These are phyloP conservation scores for Calcarius ornatus DNA, from an alignment of 2,113 vertebrate species.

Conservation along the genomic window DNA sequence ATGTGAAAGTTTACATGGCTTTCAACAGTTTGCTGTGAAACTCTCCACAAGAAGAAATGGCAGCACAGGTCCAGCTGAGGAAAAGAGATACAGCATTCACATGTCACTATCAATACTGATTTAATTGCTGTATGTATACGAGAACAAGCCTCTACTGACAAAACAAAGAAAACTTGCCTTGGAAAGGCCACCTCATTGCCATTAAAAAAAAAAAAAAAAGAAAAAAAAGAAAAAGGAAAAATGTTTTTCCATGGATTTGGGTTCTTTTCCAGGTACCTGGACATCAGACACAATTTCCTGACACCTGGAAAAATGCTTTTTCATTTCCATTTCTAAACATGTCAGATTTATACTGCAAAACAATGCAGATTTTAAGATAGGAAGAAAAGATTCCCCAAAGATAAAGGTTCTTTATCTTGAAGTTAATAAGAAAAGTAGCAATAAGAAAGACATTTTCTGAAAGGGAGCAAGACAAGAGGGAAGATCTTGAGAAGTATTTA, in stretches of 20 bases:
- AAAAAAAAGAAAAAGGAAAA: background rate
- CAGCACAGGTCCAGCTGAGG: background rate
- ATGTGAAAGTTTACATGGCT: background rate
- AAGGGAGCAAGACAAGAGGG: fast-evolving
- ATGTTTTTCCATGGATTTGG: fast-evolving
- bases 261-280: background rate
- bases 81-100: background rate
- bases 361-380: background rate
- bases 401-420: background rate
- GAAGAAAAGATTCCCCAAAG: background rate
- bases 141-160: background rate
- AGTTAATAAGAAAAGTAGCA: background rate
- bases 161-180: background rate
- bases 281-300: background rate
- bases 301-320: fast-evolving
- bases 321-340: background rate
- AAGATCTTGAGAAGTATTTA: background rate
- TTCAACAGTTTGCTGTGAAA: background rate
- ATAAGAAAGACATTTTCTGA: background rate
- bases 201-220: background rate
- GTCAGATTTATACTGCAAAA: background rate
- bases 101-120: background rate
- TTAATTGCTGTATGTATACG: background rate
- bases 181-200: background rate
- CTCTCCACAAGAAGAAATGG: background rate